Base-by-base conservation (phyloP, 1,140 invertebrate genomes). In the Theocolax elegans region DNA sequence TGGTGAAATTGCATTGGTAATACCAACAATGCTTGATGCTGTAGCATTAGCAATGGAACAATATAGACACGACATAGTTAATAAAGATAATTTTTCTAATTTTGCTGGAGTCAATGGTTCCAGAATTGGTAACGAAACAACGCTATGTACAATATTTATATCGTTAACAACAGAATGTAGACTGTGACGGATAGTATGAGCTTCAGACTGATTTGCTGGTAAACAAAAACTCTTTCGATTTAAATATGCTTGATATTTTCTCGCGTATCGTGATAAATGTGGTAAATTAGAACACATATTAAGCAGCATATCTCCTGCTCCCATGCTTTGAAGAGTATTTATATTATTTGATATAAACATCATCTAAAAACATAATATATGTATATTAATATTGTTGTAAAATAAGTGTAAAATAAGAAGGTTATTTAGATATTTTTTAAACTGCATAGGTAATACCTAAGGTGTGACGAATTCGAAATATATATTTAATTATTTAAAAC, bases 91-190 rank as follows among this genome's bases (percentile, higher is more conserved):
- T 78, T 94, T 94, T 46, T 92, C 89, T 56, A 97, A 89, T 77
- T 95, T 91, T 3, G 89, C 89, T 0, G 91, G 88, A 6, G 92
- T 95, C 51, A 97, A 86, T 0, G 95, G 95, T 83, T 97, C 95
- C 25, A 97, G 81, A 63, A 96, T 90, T 1, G 95, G 95, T 63
- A 97, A 82, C 15, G 92, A 93, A 66, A 97, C 87, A 1, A 94
- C 94, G 73, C 91, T 91, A 77, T 91, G 92, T 40, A 95, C 91
- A 51, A 96, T 91, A 49, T 91, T 91, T 46, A 97, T 91, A 79
- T 97, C 96, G 72, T 92, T 92, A 23, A 95, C 89, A 31, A 95
- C 86, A 65, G 90, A 89, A 75, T 93, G 91, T 54, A 93, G 87
- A 75, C 93, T 96, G 73, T 87, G 88, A 80, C 89, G 90, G 79